Evolutionary conservation across 1,140 invertebrate genomes (phyloP).

Genomic region (Trichonephila inaurata): DNA sequence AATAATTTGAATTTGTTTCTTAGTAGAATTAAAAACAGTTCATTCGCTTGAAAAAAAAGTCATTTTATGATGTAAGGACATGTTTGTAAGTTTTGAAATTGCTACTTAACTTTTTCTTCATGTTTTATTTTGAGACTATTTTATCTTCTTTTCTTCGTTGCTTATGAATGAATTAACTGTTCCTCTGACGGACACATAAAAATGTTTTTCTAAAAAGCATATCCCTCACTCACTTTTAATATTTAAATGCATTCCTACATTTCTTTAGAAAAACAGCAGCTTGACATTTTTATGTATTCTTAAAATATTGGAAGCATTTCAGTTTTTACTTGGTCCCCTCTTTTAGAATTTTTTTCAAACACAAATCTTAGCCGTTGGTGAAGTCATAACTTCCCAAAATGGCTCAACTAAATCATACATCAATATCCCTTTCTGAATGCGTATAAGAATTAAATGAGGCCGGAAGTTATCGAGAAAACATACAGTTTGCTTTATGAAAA

Average conservation of each 20-base stretch:
- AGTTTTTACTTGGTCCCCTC: background rate
- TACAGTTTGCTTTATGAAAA: slow-evolving; percentile 53
- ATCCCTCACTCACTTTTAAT: background rate
- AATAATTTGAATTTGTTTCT: too few relatives aligned
- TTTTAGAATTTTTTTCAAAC: background rate
- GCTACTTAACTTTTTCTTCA: background rate
- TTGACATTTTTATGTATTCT: background rate
- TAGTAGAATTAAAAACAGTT: too few relatives aligned
- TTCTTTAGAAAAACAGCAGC: background rate
- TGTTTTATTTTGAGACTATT: background rate
- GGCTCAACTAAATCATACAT: slow-evolving; percentile 35
- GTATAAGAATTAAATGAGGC: slow-evolving; percentile 61
- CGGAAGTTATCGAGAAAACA: slow-evolving; percentile 27
- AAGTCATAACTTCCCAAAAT: slow-evolving; percentile 23
- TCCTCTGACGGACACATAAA: background rate
- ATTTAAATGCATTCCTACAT: background rate
- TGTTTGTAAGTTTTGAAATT: background rate
- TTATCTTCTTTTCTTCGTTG: background rate
- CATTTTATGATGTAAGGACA: too few relatives aligned
- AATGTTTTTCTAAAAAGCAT: background rate
- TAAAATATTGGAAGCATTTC: background rate
- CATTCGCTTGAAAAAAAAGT: too few relatives aligned
- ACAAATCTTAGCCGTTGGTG: slow-evolving; percentile 34
- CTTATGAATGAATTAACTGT: too few relatives aligned
- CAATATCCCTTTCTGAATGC: slow-evolving; percentile 40